Conservation (phyloP, 2,888 invertebrate species). For the Sipha maydis region DNA sequence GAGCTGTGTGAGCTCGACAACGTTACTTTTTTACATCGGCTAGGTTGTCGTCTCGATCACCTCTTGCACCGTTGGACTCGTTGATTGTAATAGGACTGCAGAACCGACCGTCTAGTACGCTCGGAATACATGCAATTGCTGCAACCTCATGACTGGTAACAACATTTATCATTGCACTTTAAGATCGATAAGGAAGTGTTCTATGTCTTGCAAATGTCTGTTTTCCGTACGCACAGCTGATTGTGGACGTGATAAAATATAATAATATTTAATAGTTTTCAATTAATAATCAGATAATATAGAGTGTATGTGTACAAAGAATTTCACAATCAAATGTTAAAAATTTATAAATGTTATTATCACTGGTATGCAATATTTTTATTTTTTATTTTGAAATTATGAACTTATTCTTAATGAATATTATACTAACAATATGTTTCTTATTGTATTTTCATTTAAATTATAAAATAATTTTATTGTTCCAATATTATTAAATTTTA, state of each 20-base stretch:
- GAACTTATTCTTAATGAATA: not conserved
- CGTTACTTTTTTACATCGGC: no score
- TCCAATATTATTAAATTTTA: no score
- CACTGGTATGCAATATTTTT: no score
- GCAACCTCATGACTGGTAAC: no score
- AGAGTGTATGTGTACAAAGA: not conserved
- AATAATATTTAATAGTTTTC: not conserved
- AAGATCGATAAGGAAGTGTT: no score
- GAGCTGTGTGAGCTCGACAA: no score
- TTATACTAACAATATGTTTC: not conserved
- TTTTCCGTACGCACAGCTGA: not conserved
- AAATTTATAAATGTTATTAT: not conserved
- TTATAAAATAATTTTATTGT: not conserved
- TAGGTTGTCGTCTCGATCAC: no score
- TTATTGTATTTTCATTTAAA: slow-evolving; percentile 6
- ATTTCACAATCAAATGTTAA: not conserved
- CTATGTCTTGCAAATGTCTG: not conserved
- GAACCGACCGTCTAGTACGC: no score
- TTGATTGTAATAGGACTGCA: no score
- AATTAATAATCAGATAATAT: not conserved
- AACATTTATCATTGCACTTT: no score
- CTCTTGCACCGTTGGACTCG: no score
- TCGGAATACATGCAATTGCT: no score
- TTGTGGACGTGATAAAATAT: not conserved
- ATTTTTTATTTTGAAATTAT: not conserved